Percentiles rank a stretch among this genome's conserved stretches.
Evolutionary conservation across 2,113 vertebrate genomes (phyloP).

Genomic region (Oophaga pumilio): DNA sequence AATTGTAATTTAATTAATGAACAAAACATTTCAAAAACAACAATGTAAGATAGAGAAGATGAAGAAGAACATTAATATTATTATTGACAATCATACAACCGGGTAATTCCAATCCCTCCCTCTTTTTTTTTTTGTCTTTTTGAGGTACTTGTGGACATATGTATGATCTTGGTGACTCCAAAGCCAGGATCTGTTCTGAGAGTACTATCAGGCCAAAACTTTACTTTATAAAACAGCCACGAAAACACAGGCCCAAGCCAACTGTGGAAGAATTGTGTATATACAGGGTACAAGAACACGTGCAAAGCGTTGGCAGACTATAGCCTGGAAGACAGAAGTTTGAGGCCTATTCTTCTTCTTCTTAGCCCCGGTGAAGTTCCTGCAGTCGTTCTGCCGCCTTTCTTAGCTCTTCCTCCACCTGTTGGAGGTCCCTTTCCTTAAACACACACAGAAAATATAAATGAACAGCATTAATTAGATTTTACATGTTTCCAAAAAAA

Average conservation of each 20-base stretch:
- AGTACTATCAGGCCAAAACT: neutral
- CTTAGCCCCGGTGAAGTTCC: conserved; percentile 72
- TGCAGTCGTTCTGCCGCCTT: conserved; percentile 74
- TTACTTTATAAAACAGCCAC: conserved; percentile 4
- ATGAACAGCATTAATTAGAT: neutral
- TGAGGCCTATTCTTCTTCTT: conserved; percentile 44
- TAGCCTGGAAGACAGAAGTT: conserved; percentile 48
- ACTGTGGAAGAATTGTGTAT: neutral
- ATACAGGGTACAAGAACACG: neutral
- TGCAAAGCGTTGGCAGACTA: neutral
- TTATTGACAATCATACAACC: neutral
- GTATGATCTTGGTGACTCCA: neutral
- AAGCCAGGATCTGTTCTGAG: neutral
- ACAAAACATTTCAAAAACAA: neutral
- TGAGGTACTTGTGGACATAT: neutral
- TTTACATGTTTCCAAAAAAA: neutral
- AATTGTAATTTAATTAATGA: conserved; percentile 4
- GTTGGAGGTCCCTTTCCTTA: conserved; percentile 68
- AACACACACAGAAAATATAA: neutral
- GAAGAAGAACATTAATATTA: neutral
- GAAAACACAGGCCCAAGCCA: neutral
- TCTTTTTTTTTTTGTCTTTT: neutral
- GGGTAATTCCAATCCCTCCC: neutral
- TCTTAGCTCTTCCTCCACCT: conserved; percentile 75
- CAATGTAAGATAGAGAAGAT: neutral